phyloP scores from a whole-genome alignment of 1,140 invertebrate genomes.

The Bemisia tabaci region DNA sequence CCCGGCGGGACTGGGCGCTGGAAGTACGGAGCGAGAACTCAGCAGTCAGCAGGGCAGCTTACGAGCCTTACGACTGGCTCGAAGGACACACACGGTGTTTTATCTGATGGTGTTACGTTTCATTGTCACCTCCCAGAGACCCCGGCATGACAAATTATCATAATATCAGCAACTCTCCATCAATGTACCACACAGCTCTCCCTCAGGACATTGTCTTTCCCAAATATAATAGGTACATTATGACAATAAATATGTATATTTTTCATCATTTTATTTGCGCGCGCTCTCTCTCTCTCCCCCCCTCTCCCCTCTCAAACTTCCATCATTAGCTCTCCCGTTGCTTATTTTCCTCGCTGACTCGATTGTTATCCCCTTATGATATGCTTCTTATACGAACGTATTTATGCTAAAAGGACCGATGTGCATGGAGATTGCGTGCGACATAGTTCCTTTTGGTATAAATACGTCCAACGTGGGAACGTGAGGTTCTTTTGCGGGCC shows the following conservation, averaged over 20 bases:
- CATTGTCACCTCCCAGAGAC: not conserved
- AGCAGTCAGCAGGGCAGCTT: not conserved
- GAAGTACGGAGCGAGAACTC: not conserved
- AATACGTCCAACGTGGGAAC: no score
- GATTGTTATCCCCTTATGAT: no score
- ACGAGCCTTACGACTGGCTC: not conserved
- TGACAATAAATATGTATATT: not conserved
- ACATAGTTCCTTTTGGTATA: no score
- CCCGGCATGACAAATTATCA: not conserved
- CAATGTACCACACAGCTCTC: not conserved
- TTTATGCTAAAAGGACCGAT: no score
- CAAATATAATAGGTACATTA: not conserved
- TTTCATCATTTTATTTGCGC: not conserved
- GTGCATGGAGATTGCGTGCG: no score
- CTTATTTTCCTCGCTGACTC: no score
- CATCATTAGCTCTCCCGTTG: no score
- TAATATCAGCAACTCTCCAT: not conserved
- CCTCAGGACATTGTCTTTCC: not conserved
- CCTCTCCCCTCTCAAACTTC: no score
- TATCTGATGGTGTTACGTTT: not conserved
- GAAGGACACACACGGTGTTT: not conserved
- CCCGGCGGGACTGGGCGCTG: no score
- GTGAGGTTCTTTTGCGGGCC: no score
- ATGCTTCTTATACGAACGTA: no score
- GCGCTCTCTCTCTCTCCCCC: not conserved